phyloP scores from a whole-genome alignment of 2,797 vertebrate genomes.

The Argya squamiceps region DNA sequence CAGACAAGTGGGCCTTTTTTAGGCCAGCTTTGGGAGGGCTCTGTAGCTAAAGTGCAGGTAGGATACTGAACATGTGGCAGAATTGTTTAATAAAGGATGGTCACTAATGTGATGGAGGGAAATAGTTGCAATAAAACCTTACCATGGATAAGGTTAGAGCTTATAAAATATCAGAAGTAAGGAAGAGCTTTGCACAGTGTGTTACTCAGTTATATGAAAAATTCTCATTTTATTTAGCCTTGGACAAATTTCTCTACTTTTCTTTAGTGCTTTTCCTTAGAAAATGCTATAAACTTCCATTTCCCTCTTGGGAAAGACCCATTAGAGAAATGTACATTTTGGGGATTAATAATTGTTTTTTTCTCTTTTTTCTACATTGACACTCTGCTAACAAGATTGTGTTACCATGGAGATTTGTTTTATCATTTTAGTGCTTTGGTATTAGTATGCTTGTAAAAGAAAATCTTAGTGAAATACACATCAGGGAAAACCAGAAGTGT shows the following conservation, averaged over 20 bases:
- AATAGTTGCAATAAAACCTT: not conserved
- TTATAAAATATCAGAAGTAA: not conserved
- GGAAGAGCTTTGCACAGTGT: not conserved
- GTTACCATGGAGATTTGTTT: constrained; percentile 5
- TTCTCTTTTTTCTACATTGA: not conserved
- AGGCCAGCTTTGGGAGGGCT: not conserved
- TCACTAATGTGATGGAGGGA: not conserved
- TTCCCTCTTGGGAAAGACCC: not conserved
- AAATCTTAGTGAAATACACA: not conserved
- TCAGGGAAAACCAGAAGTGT: not conserved
- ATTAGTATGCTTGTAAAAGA: not conserved
- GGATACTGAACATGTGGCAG: not conserved
- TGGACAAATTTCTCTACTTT: not conserved
- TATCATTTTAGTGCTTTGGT: not conserved
- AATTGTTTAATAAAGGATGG: not conserved
- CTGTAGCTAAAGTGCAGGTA: not conserved
- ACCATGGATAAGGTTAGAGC: not conserved
- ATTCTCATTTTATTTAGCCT: not conserved
- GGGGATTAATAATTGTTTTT: not conserved
- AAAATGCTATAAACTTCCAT: not conserved
- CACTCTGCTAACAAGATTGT: not conserved
- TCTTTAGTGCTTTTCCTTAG: not conserved
- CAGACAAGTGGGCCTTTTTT: not conserved
- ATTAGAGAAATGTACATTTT: not conserved
- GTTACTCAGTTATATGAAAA: not conserved